Conservation (phyloP, 1,140 invertebrate genomes). For the Drosophila parvula region DNA sequence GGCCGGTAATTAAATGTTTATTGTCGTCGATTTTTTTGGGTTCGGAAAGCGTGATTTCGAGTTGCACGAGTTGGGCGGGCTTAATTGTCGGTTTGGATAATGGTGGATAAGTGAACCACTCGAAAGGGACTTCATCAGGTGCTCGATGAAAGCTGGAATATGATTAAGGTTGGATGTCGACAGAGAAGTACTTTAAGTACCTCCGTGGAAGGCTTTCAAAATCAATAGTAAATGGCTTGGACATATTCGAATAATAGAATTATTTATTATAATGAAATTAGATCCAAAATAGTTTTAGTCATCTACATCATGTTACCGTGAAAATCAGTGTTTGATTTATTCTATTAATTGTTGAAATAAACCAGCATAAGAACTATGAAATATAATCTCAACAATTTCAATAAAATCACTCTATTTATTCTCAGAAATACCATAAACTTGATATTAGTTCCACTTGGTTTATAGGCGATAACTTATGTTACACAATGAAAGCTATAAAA, state of each 20-base stretch:
- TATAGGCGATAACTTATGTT: too few relatives aligned
- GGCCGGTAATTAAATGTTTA: constrained; percentile 76
- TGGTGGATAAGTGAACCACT: constrained; percentile 37
- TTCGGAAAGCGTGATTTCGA: constrained; percentile 35
- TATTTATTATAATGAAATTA: neutral
- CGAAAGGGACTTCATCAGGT: constrained; percentile 5
- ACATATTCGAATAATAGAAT: neutral
- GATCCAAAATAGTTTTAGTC: too few relatives aligned
- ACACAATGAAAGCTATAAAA: too few relatives aligned
- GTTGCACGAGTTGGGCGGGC: constrained; percentile 23
- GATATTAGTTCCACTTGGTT: too few relatives aligned
- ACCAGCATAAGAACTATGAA: neutral
- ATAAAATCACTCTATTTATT: neutral
- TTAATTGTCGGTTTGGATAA: constrained; percentile 44
- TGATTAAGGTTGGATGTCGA: neutral
- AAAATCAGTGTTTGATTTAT: neutral
- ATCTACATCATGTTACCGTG: neutral
- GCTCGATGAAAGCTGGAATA: neutral
- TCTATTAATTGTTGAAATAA: neutral
- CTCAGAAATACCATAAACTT: neutral
- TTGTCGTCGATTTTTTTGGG: constrained; percentile 63
- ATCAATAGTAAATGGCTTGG: neutral
- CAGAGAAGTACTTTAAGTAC: neutral
- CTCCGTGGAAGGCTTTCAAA: neutral
- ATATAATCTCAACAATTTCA: neutral